Conservation (phyloP, 2,797 vertebrate species). For the Hirundo rustica region DNA sequence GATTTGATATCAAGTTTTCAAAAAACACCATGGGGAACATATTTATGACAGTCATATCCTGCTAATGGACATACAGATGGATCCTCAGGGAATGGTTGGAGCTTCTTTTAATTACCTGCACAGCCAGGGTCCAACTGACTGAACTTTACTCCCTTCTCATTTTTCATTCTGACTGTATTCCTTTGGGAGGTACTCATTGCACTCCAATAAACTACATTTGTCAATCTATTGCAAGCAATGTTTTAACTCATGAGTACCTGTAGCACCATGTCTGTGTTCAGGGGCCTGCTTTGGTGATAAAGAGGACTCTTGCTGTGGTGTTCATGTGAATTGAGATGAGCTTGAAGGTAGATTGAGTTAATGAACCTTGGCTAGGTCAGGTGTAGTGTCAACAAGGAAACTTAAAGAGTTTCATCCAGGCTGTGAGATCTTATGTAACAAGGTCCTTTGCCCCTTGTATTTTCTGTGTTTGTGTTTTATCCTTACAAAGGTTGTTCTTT, state of each 20-base stretch:
- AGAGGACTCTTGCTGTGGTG: background rate
- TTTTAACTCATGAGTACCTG: background rate
- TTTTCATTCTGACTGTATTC: background rate
- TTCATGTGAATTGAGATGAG: background rate
- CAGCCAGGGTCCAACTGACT: background rate
- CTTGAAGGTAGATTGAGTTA: background rate
- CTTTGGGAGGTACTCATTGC: background rate
- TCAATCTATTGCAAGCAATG: background rate
- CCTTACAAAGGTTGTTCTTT: background rate
- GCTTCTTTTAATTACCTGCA: constrained; percentile 7
- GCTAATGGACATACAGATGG: background rate
- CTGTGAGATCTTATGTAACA: background rate
- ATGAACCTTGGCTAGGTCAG: background rate
- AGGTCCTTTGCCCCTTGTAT: background rate
- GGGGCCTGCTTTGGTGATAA: background rate
- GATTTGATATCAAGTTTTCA: background rate
- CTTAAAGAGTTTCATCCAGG: background rate
- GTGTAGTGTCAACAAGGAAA: background rate
- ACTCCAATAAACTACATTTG: background rate
- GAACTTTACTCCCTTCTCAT: background rate
- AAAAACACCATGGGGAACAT: background rate
- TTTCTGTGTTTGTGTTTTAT: background rate
- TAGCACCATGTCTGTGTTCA: background rate
- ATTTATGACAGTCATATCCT: background rate
- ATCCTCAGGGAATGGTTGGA: background rate